Base-by-base conservation (phyloP, 1,140 invertebrate genomes). In the Venturia canescens region DNA sequence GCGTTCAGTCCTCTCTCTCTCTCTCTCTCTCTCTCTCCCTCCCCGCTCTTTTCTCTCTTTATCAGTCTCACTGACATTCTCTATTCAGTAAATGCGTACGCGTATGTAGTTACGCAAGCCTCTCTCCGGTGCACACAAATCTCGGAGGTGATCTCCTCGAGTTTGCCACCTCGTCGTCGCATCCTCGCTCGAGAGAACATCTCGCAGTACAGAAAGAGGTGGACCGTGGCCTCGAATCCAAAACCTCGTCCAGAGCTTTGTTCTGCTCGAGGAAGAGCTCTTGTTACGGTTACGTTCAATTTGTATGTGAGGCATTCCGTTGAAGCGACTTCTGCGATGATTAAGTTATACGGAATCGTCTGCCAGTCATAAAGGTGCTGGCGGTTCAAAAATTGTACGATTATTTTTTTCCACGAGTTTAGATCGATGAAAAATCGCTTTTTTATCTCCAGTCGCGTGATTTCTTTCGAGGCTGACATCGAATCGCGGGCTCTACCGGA, bases 71-170 rank as follows among this genome's bases (percentile, higher is more conserved):
- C 48, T 57, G 63, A 48, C 34, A 38, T 75, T 75, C 74, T 38
- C 34, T 69, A 21, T 57, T 60, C 31, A 21, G 60, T 63, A 21
- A n/a, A 63, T 15, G 60, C 60, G 63, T 78, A 50, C 31, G 53
- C 31, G 53, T 80, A 80, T 80, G 83, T 85, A 83, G 63, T 89
- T 89, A 87, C 88, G 88, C 88, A 90, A 90, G 84, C 84, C 74
- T 83, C 29, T 44, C 60, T 23, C 23, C 27, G 21, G 60, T 63
- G 27, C 60, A 63, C 27, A 63, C 38, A 48, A 81, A 15, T 77
- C 75, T 21, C 78, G n/a, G 60, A n/a, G 60, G 60, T 53, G 27
- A 21, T 66, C 67, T 63, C 48, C 66, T 7, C 66, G 69, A 21
- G 48, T 27, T 60, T 29, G 75, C 57, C 57, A 50, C 57, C 15